Conservation (phyloP, 1,140 invertebrate genomes). For the Sesamia nonagrioides region DNA sequence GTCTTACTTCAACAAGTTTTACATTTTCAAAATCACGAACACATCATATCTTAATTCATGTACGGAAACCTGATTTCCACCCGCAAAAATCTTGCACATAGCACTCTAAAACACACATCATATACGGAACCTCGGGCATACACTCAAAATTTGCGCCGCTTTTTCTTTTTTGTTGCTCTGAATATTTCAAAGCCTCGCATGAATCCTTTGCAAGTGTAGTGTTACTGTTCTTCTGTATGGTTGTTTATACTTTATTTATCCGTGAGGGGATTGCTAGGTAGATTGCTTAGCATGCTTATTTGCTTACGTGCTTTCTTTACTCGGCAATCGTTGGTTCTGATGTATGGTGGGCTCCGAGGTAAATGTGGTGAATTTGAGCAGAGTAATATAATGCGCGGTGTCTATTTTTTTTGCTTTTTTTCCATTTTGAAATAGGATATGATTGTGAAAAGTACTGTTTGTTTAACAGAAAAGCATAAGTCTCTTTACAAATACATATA, state of each 20-base stretch:
- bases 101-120: slow-evolving; percentile 9
- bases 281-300: slow-evolving; percentile 37
- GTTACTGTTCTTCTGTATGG: slow-evolving; percentile 26
- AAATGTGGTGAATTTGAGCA: slow-evolving; percentile 8
- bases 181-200: slow-evolving; percentile 38
- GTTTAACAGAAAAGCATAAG: no score
- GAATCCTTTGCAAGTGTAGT: slow-evolving; percentile 40
- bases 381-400: not conserved
- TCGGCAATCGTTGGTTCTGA: slow-evolving; percentile 5
- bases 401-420: not conserved
- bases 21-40: not conserved
- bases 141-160: slow-evolving; percentile 16
- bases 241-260: slow-evolving; percentile 40
- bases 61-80: not conserved
- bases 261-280: slow-evolving; percentile 32
- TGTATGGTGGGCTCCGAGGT: slow-evolving; percentile 20
- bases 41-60: not conserved
- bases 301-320: slow-evolving; percentile 25
- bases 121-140: slow-evolving; percentile 3
- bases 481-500: no score
- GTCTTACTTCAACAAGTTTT: not conserved
- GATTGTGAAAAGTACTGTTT: no score
- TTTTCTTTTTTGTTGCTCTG: slow-evolving; percentile 32
- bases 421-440: not conserved
- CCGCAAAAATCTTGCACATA: not conserved